phyloP scores from a whole-genome alignment of 2,888 invertebrate species.

The Agelastica alni region DNA sequence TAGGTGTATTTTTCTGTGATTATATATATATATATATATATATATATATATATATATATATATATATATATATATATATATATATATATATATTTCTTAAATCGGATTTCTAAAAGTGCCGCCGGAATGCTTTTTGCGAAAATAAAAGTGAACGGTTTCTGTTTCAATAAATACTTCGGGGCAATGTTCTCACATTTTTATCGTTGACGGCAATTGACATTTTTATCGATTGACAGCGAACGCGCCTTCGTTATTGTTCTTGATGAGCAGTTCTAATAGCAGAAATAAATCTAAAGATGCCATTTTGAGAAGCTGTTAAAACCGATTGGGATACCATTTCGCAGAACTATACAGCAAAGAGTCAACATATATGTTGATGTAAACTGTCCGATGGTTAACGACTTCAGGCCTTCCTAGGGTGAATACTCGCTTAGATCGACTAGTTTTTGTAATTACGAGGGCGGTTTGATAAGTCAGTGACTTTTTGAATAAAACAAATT shows the following conservation, averaged over 20 bases:
- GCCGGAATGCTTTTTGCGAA: too few species aligned
- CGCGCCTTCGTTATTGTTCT: constrained; percentile 24
- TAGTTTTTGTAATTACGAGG: constrained; percentile 11
- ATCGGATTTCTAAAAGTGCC: too few species aligned
- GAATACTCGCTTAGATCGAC: constrained; percentile 1
- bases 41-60: too few species aligned
- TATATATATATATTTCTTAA: too few species aligned
- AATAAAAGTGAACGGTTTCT: too few species aligned
- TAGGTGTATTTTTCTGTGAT: constrained; percentile 9
- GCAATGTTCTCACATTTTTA: too few species aligned
- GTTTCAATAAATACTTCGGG: too few species aligned
- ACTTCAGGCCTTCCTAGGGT: constrained; percentile 5
- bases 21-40: constrained; percentile 12
- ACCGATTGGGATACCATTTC: constrained; percentile 33
- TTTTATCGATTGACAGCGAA: constrained; percentile 3
- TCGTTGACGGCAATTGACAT: constrained; percentile 2
- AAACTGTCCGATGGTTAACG: constrained; percentile 6
- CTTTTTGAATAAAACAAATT: too few species aligned
- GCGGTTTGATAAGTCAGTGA: too few species aligned
- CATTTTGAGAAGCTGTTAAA: constrained; percentile 35
- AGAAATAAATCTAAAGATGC: constrained; percentile 33
- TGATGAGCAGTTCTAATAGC: constrained; percentile 34
- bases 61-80: too few species aligned
- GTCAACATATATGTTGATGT: constrained; percentile 20
- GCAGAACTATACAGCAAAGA: constrained; percentile 29